Evolutionary conservation across 2,888 invertebrate genomes (phyloP), one percentile per base, ranked within the genome.

Genomic region (Caenorhabditis drosophilae): DNA sequence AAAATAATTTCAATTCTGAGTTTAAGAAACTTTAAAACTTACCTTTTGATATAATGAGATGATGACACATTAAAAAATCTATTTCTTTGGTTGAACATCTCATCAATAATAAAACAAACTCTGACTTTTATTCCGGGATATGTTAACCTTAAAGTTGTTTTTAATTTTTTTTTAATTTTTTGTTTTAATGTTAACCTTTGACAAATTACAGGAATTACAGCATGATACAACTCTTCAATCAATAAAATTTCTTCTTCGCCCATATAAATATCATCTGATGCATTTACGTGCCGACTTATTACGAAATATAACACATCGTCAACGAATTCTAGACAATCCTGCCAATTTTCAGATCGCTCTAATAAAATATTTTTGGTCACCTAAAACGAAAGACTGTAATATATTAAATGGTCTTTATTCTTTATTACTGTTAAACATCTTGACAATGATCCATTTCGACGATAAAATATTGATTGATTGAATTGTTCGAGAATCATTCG

Each of bases 81-180:
- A 35, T 66, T 66, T 4, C 56, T 50, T 6, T 12, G 48, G 34
- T 66, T 66, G 56, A 66, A 56, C 55, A 66, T 56, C 42, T 66
- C 66, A 22, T 66, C 66, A 15, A 66, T 52, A 2, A 52, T 35
- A 1, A 66, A 35, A 11, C 59, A 54, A 9, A 50, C 38, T 38
- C 53, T 59, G 6, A 66, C 56, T n/a, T 49, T 60, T 16, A 49
- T 55, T 11, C 59, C 59, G 2, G 59, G 27, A 3, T 50, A 20
- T 2, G 35, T 53, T n/a, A n/a, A n/a, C n/a, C n/a, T n/a, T n/a
- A n/a, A n/a, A n/a, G n/a, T n/a, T n/a, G n/a, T n/a, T n/a, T n/a
- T n/a, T n/a, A n/a, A n/a, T n/a, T n/a, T n/a, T n/a, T n/a, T n/a
- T n/a, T n/a, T n/a, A n/a, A n/a, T n/a, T n/a, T n/a, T n/a, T n/a